Percentiles rank a stretch among this genome's conserved stretches.
Conservation (phyloP, 1,140 invertebrate species). For the Zelostemma sp. region DNA sequence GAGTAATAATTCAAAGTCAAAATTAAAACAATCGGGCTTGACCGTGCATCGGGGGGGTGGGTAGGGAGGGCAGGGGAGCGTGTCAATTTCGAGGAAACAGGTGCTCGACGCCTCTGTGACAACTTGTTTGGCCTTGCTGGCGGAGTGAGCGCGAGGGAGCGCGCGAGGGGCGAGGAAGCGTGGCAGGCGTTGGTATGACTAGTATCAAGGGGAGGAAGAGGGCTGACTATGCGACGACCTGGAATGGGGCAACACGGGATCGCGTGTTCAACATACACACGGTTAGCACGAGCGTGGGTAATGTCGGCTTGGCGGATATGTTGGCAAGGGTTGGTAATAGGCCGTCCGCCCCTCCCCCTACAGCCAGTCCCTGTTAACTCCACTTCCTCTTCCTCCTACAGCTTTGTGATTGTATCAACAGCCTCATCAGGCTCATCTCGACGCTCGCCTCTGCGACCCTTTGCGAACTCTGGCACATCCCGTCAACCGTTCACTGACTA, state of each 20-base stretch:
- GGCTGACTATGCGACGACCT: slow-evolving; percentile 27
- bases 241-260: slow-evolving; percentile 58
- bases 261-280: slow-evolving; percentile 62
- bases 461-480: slow-evolving; percentile 5
- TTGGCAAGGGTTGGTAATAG: slow-evolving; percentile 66
- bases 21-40: slow-evolving; percentile 23
- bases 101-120: slow-evolving; percentile 65
- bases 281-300: slow-evolving; percentile 47
- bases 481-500: background rate
- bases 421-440: slow-evolving; percentile 61
- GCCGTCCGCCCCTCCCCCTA: slow-evolving; percentile 14
- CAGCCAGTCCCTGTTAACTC: background rate
- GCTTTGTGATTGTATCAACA: slow-evolving; percentile 63
- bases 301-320: slow-evolving; percentile 56
- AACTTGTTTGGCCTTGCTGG: slow-evolving; percentile 59
- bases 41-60: slow-evolving; percentile 16
- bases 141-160: slow-evolving; percentile 30
- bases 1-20: background rate
- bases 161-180: slow-evolving; percentile 28
- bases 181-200: slow-evolving; percentile 26
- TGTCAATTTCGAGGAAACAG: slow-evolving; percentile 57
- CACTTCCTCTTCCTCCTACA: slow-evolving; percentile 27
- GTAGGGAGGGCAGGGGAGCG: slow-evolving; percentile 48
- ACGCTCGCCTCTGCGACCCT: background rate
- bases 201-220: slow-evolving; percentile 23